Evolutionary conservation across 2,797 vertebrate genomes (phyloP).

Genomic region (Sardinella longiceps): DNA sequence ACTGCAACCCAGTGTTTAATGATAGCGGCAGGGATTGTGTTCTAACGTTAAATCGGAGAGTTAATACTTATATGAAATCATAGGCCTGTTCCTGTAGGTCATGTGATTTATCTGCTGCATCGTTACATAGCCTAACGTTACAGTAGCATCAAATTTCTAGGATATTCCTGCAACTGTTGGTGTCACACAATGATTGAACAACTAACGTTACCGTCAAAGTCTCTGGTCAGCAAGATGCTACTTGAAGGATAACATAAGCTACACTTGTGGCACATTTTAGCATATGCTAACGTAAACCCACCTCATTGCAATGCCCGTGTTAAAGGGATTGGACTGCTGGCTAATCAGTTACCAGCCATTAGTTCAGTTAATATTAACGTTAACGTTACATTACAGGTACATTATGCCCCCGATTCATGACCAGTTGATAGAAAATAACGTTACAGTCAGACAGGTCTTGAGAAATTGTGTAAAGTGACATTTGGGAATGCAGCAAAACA

Average conservation of each 20-base stretch:
- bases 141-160: constrained; percentile 60
- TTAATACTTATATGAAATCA: background rate
- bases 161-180: constrained; percentile 71
- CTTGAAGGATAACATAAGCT: background rate
- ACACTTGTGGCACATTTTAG: background rate
- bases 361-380: background rate
- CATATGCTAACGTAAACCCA: background rate
- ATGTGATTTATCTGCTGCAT: background rate
- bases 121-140: background rate
- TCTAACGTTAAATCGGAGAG: background rate
- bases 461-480: background rate
- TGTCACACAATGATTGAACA: constrained; percentile 47
- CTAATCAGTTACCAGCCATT: background rate
- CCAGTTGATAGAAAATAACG: background rate
- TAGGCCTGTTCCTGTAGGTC: background rate
- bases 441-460: background rate
- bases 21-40: background rate
- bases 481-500: background rate
- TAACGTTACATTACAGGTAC: background rate
- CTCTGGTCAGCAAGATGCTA: background rate
- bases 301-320: background rate
- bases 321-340: background rate
- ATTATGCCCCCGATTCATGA: background rate
- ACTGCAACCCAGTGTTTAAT: background rate
- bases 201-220: background rate